Evolutionary conservation across 2,113 vertebrate species (phyloP).

Genomic region (Pelodiscus sinensis): DNA sequence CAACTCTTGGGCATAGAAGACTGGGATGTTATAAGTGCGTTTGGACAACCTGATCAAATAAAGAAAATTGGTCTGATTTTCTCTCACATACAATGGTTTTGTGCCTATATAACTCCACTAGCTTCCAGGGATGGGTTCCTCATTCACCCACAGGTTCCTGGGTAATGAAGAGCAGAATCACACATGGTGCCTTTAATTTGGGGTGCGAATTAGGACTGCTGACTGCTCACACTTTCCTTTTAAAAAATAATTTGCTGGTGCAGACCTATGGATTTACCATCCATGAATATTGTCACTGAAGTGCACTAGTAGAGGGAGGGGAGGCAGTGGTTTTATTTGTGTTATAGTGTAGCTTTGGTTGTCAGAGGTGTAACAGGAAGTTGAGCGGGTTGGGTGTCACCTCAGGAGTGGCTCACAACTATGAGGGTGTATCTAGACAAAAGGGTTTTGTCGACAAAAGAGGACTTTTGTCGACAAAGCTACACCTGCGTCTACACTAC

Average conservation of each 20-base stretch:
- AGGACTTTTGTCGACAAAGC: too few relatives aligned
- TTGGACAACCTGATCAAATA: neutral
- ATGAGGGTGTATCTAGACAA: too few relatives aligned
- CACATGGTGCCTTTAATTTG: constrained; percentile 26
- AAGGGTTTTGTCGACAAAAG: too few relatives aligned
- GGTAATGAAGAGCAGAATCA: neutral
- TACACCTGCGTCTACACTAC: too few relatives aligned
- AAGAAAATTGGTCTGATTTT: neutral
- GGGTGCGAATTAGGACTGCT: constrained; percentile 36
- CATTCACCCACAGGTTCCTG: constrained; percentile 14
- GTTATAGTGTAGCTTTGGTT: constrained; percentile 52
- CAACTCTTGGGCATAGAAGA: neutral
- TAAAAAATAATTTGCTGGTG: constrained; percentile 61
- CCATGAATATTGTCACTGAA: constrained; percentile 62
- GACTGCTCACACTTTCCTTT: constrained; percentile 38
- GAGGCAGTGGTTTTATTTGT: constrained; percentile 42
- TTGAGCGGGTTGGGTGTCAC: neutral
- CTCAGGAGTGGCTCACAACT: too few relatives aligned
- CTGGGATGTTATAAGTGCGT: neutral
- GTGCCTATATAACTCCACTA: neutral
- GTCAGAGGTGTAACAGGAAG: constrained; percentile 41
- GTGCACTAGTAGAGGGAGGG: neutral
- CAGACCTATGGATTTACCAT: constrained; percentile 58
- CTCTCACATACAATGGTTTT: neutral
- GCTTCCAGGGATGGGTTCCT: neutral